These are phyloP conservation scores for Drosophila tripunctata DNA, from an alignment of 2,888 invertebrate genomes.

Conservation along the genomic window DNA sequence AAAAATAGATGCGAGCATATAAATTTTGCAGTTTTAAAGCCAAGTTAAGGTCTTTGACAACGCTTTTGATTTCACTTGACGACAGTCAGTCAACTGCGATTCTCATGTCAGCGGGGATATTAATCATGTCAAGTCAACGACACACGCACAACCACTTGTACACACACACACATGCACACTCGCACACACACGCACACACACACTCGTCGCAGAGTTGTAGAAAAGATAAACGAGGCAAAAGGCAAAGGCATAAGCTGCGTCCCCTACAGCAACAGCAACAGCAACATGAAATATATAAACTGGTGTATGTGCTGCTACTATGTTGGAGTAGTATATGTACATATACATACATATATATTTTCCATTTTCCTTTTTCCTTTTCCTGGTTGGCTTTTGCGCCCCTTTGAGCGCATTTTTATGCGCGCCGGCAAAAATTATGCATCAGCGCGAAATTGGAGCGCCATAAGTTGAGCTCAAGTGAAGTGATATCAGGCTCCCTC, in stretches of 20 bases:
- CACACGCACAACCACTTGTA: slow-evolving; percentile 34
- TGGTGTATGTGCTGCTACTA: background rate
- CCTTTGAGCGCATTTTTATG: slow-evolving; percentile 76
- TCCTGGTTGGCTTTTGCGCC: slow-evolving; percentile 61
- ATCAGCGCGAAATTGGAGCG: slow-evolving; percentile 79
- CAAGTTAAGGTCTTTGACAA: slow-evolving; percentile 28
- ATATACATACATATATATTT: slow-evolving; percentile 1
- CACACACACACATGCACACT: background rate
- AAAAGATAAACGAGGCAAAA: slow-evolving; percentile 52
- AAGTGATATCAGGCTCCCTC: slow-evolving; percentile 45
- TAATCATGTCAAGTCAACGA: slow-evolving; percentile 80
- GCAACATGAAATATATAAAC: no score
- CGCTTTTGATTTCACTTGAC: slow-evolving; percentile 78
- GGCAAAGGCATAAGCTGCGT: slow-evolving; percentile 31
- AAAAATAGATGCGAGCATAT: no score
- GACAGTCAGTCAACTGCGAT: slow-evolving; percentile 76
- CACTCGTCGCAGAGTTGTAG: slow-evolving; percentile 16
- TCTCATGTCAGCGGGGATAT: slow-evolving; percentile 80
- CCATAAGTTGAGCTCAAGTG: slow-evolving; percentile 70
- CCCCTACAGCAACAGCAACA: slow-evolving; percentile 40
- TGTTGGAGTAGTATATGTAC: background rate
- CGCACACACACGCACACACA: slow-evolving; percentile 2
- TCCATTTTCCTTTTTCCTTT: slow-evolving; percentile 33
- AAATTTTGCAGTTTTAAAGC: slow-evolving; percentile 45
- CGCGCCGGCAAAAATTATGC: slow-evolving; percentile 69